Percentiles rank a stretch among this genome's conserved stretches.
Conservation (phyloP, 64 coral and sea anemone genomes). For the Platygyra sinensis region DNA sequence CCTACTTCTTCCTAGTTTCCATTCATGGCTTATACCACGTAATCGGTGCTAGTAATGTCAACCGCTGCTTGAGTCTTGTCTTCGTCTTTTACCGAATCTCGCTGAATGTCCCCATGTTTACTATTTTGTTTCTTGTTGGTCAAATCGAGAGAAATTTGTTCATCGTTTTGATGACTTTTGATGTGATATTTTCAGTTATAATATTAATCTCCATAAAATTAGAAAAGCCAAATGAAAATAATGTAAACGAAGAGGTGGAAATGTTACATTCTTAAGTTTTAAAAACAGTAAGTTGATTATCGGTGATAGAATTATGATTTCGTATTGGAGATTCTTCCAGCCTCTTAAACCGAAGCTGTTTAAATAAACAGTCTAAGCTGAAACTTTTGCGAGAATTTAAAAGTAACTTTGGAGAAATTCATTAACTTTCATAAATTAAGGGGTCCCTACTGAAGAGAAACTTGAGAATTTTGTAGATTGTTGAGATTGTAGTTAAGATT, state of each 20-base stretch:
- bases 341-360: too few relatives aligned
- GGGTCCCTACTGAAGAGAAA: too few relatives aligned
- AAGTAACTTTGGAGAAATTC: too few relatives aligned
- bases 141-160: conserved; percentile 57
- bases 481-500: too few relatives aligned
- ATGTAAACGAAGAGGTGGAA: neutral
- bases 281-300: neutral
- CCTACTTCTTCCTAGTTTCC: conserved; percentile 26
- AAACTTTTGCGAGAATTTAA: too few relatives aligned
- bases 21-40: conserved; percentile 48
- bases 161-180: neutral
- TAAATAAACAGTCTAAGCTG: too few relatives aligned
- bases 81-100: conserved; percentile 50
- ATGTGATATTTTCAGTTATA: neutral
- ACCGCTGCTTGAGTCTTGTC: conserved; percentile 1
- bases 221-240: neutral
- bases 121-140: conserved; percentile 45
- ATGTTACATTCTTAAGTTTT: neutral
- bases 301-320: neutral
- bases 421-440: too few relatives aligned
- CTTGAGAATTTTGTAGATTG: too few relatives aligned
- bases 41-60: conserved; percentile 30
- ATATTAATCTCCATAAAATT: neutral
- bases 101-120: conserved; percentile 14
- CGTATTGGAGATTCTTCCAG: too few relatives aligned